These are phyloP conservation scores for Alosa sapidissima DNA, from an alignment of 2,797 vertebrate species.

Conservation along the genomic window DNA sequence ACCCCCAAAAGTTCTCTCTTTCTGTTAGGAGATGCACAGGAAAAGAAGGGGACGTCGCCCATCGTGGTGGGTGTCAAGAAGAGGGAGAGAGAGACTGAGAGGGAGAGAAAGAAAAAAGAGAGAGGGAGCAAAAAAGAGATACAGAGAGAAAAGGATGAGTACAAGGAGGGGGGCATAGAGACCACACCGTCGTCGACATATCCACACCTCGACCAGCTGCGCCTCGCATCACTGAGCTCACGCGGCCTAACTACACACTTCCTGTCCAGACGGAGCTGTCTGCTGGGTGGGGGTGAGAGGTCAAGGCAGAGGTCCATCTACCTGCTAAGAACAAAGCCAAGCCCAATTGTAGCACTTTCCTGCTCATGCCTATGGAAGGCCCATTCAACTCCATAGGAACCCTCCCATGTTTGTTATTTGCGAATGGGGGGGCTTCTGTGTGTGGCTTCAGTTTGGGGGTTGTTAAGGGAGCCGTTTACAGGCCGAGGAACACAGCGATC, in stretches of 20 bases:
- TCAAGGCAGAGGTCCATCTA: conserved; percentile 58
- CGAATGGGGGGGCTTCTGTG: conserved; percentile 12
- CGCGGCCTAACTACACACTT: conserved; percentile 51
- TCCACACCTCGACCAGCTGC: conserved; percentile 36
- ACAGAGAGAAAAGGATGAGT: neutral
- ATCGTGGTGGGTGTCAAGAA: neutral
- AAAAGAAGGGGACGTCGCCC: neutral
- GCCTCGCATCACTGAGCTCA: conserved; percentile 38
- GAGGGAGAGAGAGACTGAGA: conserved; percentile 17
- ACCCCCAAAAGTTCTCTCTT: conserved; percentile 13
- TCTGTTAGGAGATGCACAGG: conserved; percentile 39
- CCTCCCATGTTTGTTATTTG: conserved; percentile 54
- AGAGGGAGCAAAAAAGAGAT: conserved; percentile 4
- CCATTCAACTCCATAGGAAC: conserved; percentile 50
- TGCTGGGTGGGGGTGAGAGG: conserved; percentile 36
- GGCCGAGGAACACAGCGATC: neutral
- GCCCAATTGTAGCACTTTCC: conserved; percentile 42
- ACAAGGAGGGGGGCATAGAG: neutral
- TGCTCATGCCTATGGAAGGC: conserved; percentile 40
- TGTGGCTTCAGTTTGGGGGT: neutral
- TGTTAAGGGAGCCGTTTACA: neutral
- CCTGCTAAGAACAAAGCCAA: conserved; percentile 64
- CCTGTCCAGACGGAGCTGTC: conserved; percentile 46
- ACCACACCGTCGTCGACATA: conserved; percentile 22
- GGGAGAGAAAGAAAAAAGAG: conserved; percentile 10